phyloP scores from a whole-genome alignment of 2,113 vertebrate genomes.

The Taxidea taxus region DNA sequence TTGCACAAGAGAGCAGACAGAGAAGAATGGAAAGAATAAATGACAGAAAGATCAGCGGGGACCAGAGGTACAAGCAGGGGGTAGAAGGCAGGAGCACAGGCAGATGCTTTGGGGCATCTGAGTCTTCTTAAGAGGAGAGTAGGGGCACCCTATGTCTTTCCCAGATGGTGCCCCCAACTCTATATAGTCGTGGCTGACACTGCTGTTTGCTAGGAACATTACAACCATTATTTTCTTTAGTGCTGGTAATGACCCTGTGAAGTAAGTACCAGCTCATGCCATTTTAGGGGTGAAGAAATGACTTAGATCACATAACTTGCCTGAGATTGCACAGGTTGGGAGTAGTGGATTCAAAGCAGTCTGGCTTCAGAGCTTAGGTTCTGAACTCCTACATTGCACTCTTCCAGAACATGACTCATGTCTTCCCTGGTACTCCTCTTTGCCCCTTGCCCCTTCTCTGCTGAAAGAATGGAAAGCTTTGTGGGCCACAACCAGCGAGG shows the following conservation, averaged over 20 bases:
- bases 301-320: not conserved
- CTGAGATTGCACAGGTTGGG: fast-evolving
- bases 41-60: not conserved
- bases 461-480: not conserved
- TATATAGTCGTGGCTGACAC: not conserved
- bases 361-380: not conserved
- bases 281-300: not conserved
- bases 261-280: not conserved
- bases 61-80: fast-evolving
- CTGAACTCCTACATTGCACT: not conserved
- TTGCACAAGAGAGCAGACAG: not conserved
- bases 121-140: not conserved
- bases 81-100: not conserved
- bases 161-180: fast-evolving
- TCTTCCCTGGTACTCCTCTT: not conserved
- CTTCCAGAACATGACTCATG: fast-evolving
- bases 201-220: not conserved
- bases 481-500: not conserved
- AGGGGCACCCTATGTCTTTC: not conserved
- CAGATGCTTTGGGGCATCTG: not conserved
- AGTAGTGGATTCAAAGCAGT: not conserved
- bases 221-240: not conserved
- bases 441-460: not conserved
- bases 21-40: not conserved
- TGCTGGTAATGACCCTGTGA: not conserved